These are phyloP conservation scores for Ammodytes dubius DNA, from an alignment of 2,113 vertebrate genomes.

Conservation along the genomic window DNA sequence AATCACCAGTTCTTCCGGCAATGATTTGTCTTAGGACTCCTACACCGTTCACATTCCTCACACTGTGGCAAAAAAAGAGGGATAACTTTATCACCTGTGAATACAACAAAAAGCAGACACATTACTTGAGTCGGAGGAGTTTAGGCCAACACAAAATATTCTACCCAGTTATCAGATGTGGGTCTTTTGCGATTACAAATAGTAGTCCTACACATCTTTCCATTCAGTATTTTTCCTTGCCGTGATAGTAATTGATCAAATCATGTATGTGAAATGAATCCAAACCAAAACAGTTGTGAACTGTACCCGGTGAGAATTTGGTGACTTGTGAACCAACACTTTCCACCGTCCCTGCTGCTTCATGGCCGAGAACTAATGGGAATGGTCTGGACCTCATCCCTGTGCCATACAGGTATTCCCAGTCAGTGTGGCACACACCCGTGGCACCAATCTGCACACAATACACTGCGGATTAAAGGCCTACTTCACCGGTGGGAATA, in stretches of 20 bases:
- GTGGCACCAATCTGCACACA: slow-evolving; percentile 53
- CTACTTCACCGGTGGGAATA: too few species aligned
- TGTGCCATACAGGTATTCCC: slow-evolving; percentile 71
- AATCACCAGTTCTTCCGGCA: slow-evolving; percentile 82
- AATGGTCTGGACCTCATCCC: slow-evolving; percentile 31
- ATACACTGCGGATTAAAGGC: accelerated
- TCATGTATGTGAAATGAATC: not conserved
- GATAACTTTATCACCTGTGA: slow-evolving; percentile 88
- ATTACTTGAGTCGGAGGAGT: not conserved
- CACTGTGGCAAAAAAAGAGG: slow-evolving; percentile 87
- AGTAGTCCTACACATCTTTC: too few species aligned
- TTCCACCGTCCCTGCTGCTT: slow-evolving; percentile 69
- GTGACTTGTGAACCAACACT: slow-evolving; percentile 66
- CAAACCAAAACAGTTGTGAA: not conserved
- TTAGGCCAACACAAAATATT: too few species aligned
- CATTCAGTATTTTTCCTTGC: too few species aligned
- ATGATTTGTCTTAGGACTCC: slow-evolving; percentile 78
- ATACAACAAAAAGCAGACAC: slow-evolving; percentile 13
- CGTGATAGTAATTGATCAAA: too few species aligned
- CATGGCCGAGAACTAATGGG: slow-evolving; percentile 67
- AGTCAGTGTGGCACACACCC: slow-evolving; percentile 67
- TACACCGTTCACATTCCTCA: slow-evolving; percentile 81
- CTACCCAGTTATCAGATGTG: too few species aligned
- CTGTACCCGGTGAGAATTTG: slow-evolving; percentile 42
- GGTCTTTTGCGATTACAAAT: too few species aligned